Percentiles rank a stretch among this genome's conserved stretches.
Conservation (phyloP, 2,888 invertebrate species). For the Caenorhabditis macrosperma region DNA sequence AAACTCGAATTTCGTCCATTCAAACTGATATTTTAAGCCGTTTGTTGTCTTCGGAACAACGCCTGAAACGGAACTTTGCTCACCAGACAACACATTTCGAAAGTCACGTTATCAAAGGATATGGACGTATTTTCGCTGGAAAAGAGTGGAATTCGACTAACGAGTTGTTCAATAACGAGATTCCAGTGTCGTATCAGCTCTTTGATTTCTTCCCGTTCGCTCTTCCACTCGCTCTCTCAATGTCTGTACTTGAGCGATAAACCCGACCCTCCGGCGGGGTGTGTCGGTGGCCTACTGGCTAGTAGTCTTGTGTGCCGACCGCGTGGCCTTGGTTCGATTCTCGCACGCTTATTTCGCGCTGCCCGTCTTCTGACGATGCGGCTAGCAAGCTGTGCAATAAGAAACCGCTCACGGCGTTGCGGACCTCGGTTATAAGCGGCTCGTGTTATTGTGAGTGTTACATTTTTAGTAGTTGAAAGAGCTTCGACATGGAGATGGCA, state of each 20-base stretch:
- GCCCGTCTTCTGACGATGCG: constrained; percentile 27
- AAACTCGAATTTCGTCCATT: too few relatives aligned
- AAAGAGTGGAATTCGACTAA: background rate
- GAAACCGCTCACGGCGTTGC: constrained; percentile 51
- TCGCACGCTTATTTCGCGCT: constrained; percentile 43
- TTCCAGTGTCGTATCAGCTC: too few relatives aligned
- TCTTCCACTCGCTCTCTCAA: background rate
- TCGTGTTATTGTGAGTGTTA: constrained; percentile 49
- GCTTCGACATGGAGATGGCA: too few relatives aligned
- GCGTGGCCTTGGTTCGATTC: constrained; percentile 3
- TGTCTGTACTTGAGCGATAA: background rate
- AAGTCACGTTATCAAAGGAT: background rate
- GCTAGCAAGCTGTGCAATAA: constrained; percentile 47
- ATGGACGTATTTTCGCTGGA: background rate
- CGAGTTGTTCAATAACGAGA: background rate
- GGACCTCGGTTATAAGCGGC: constrained; percentile 13
- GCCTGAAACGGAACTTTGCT: background rate
- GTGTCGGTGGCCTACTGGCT: constrained; percentile 15
- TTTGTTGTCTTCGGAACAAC: too few relatives aligned
- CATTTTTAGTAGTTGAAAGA: constrained; percentile 12
- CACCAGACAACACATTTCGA: background rate
- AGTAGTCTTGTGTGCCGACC: background rate
- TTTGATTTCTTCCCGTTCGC: background rate
- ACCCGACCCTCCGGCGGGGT: background rate
- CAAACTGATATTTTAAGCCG: too few relatives aligned